These are phyloP conservation scores for Drosophila vallismaia DNA, from an alignment of 2,888 invertebrate species.

Conservation along the genomic window DNA sequence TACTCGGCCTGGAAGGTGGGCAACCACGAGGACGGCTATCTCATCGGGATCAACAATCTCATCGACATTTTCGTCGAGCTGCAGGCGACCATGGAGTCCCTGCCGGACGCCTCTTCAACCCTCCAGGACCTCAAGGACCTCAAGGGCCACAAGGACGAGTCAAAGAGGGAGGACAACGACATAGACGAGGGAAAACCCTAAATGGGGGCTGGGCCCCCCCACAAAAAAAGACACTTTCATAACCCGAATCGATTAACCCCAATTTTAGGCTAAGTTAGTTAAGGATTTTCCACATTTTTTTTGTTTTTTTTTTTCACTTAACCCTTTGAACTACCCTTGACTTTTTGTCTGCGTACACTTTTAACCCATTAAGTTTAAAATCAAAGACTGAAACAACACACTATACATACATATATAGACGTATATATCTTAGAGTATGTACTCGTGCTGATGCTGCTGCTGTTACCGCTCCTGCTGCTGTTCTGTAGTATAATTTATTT, in stretches of 20 bases:
- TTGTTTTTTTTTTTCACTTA: constrained; percentile 24
- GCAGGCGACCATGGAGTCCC: constrained; percentile 38
- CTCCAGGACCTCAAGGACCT: neutral
- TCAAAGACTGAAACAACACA: constrained; percentile 66
- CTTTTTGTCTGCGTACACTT: constrained; percentile 44
- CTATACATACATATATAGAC: constrained; percentile 48
- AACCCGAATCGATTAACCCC: constrained; percentile 33
- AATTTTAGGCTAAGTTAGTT: constrained; percentile 38
- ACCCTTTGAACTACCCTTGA: neutral
- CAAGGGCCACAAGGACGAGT: neutral
- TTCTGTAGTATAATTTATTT: constrained; percentile 42
- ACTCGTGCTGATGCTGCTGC: constrained; percentile 31
- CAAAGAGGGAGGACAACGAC: neutral
- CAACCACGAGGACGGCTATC: constrained; percentile 98
- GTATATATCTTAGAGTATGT: constrained; percentile 9
- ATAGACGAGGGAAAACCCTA: constrained; percentile 3
- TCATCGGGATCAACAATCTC: constrained; percentile 95
- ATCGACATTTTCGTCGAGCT: constrained; percentile 89
- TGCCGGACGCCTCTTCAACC: neutral
- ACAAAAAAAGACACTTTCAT: constrained; percentile 6
- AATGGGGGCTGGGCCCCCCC: constrained; percentile 8
- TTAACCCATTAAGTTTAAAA: constrained; percentile 73
- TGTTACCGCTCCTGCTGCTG: constrained; percentile 24
- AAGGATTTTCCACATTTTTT: constrained; percentile 15
- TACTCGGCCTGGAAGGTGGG: constrained; percentile 95